Evolutionary conservation across 2,888 invertebrate genomes (phyloP).

Genomic region (Chironomus riparius): DNA sequence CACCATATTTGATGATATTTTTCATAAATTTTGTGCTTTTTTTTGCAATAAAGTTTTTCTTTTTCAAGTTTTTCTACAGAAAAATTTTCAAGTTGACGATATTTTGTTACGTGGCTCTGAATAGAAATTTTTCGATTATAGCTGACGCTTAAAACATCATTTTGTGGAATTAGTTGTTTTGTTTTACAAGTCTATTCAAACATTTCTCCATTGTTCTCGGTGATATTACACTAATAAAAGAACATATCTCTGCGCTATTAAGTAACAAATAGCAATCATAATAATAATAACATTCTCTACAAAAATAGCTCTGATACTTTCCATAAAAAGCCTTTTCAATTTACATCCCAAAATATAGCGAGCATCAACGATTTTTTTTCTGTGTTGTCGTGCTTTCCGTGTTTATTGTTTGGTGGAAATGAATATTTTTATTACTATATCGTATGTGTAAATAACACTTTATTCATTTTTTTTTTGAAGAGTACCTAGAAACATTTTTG

Average conservation of each 20-base stretch:
- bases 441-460: not conserved
- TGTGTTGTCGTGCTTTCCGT: not conserved
- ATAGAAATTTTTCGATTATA: not conserved
- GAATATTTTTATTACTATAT: not conserved
- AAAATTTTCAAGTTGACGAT: too few species aligned
- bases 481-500: not conserved
- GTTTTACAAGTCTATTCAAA: not conserved
- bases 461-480: not conserved
- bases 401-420: not conserved
- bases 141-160: not conserved
- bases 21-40: not conserved
- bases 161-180: not conserved
- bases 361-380: not conserved
- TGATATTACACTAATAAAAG: not conserved
- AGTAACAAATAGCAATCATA: not conserved
- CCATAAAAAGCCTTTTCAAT: not conserved
- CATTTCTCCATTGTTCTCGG: not conserved
- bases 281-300: not conserved
- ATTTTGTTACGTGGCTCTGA: not conserved
- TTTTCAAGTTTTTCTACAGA: too few species aligned
- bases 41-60: too few species aligned
- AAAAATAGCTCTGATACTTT: not conserved
- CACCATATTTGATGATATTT: not conserved
- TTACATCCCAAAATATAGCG: not conserved
- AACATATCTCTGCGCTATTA: not conserved